phyloP scores from a whole-genome alignment of 2,797 vertebrate species.

The Champsocephalus esox region DNA sequence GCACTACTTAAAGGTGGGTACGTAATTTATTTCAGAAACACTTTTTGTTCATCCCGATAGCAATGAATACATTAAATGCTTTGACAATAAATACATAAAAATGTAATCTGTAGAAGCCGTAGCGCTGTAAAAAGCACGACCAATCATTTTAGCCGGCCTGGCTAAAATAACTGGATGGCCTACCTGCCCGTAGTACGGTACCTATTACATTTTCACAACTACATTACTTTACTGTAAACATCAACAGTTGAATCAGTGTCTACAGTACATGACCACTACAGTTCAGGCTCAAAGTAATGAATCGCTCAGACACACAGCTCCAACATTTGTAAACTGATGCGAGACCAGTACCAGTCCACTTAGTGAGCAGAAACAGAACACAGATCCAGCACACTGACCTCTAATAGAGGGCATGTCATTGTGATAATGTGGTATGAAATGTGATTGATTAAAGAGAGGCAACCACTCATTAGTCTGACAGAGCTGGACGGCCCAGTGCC shows the following conservation, averaged over 20 bases:
- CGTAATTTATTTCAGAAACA: too few relatives aligned
- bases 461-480: conserved; percentile 71
- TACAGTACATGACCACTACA: conserved; percentile 1
- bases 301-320: conserved; percentile 24
- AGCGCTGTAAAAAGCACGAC: too few relatives aligned
- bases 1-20: too few relatives aligned
- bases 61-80: too few relatives aligned
- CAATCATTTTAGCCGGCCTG: too few relatives aligned
- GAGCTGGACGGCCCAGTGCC: conserved; percentile 46
- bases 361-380: conserved; percentile 37
- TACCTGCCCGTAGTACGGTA: not conserved
- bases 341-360: conserved; percentile 34
- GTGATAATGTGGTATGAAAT: conserved; percentile 84
- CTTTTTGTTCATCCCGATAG: too few relatives aligned
- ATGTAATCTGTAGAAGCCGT: too few relatives aligned
- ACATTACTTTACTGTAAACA: not conserved
- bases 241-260: conserved; percentile 3
- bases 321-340: conserved; percentile 47
- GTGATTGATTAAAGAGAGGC: conserved; percentile 83
- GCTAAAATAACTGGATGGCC: too few relatives aligned
- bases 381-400: conserved; percentile 70
- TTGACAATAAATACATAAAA: too few relatives aligned
- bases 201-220: conserved; percentile 1
- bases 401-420: conserved; percentile 73
- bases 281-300: conserved; percentile 29